phyloP scores from a whole-genome alignment of 1,140 invertebrate species.

The Paracyclopina nana region DNA sequence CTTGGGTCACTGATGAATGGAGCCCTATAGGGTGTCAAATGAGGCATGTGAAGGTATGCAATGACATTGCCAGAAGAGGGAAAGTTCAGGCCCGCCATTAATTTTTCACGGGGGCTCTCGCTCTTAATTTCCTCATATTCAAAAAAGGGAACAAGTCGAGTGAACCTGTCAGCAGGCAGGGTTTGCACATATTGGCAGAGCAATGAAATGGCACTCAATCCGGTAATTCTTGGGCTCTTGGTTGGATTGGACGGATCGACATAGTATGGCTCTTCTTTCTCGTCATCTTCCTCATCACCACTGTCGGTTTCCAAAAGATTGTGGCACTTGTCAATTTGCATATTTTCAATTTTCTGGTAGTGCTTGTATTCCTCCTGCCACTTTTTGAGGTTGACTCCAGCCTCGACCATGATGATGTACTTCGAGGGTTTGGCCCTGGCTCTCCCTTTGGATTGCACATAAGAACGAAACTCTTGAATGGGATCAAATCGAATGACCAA shows the following conservation, averaged over 20 bases:
- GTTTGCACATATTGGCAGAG: conserved; percentile 6
- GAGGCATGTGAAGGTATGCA: conserved; percentile 11
- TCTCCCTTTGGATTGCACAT: conserved; percentile 21
- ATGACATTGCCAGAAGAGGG: too few species aligned
- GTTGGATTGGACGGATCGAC: background rate
- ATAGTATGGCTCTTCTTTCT: background rate
- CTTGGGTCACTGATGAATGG: background rate
- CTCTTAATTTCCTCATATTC: too few species aligned
- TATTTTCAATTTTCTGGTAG: conserved; percentile 17
- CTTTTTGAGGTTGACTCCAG: conserved; percentile 5
- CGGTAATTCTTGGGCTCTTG: background rate
- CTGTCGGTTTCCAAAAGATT: background rate
- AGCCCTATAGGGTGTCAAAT: conserved; percentile 2
- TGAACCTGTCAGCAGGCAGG: conserved; percentile 9
- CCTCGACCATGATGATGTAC: conserved; percentile 19
- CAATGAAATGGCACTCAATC: background rate
- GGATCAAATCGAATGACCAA: conserved; percentile 48
- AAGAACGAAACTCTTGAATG: conserved; percentile 18
- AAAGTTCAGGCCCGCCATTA: too few species aligned
- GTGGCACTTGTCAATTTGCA: conserved; percentile 1
- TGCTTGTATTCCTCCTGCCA: too few species aligned
- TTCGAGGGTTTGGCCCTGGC: conserved; percentile 18
- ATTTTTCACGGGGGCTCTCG: too few species aligned
- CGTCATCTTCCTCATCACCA: background rate
- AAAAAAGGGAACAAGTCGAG: conserved; percentile 6